Conservation (phyloP, 1,140 invertebrate species). For the Chrysopa pallens region DNA sequence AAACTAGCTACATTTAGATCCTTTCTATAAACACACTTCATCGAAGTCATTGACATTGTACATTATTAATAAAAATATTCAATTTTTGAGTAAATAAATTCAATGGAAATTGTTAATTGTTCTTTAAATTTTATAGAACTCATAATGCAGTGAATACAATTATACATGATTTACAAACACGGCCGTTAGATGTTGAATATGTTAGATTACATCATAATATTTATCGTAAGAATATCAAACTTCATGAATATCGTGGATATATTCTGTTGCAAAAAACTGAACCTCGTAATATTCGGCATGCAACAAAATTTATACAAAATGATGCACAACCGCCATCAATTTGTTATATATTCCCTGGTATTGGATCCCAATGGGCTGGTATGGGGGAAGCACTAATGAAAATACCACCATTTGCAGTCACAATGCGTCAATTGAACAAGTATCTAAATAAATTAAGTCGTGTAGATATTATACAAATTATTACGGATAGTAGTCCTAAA, state of each 20-base stretch:
- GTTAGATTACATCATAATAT: slow-evolving; percentile 31
- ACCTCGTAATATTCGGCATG: not conserved
- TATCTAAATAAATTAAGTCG: slow-evolving; percentile 49
- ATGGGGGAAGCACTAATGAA: slow-evolving; percentile 42
- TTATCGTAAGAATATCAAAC: slow-evolving; percentile 28
- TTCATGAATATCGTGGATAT: slow-evolving; percentile 39
- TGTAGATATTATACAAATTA: slow-evolving; percentile 60
- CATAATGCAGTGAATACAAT: slow-evolving; percentile 41
- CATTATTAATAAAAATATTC: not conserved
- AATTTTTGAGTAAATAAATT: too few relatives aligned
- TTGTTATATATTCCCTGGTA: slow-evolving; percentile 51
- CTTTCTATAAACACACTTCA: not conserved
- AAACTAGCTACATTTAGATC: not conserved
- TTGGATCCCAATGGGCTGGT: slow-evolving; percentile 50
- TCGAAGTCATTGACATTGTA: not conserved
- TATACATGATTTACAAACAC: slow-evolving; percentile 27
- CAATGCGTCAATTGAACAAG: slow-evolving; percentile 49
- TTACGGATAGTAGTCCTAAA: slow-evolving; percentile 48
- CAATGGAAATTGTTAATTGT: slow-evolving; percentile 24
- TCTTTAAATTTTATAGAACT: slow-evolving; percentile 41
- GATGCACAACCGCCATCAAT: slow-evolving; percentile 26
- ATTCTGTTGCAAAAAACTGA: slow-evolving; percentile 21
- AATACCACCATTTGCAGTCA: slow-evolving; percentile 42
- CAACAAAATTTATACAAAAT: slow-evolving; percentile 12
- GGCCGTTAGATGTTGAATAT: slow-evolving; percentile 30